These are phyloP conservation scores for Drosophila pseudoobscura DNA, from an alignment of 1,140 invertebrate genomes.

Conservation along the genomic window DNA sequence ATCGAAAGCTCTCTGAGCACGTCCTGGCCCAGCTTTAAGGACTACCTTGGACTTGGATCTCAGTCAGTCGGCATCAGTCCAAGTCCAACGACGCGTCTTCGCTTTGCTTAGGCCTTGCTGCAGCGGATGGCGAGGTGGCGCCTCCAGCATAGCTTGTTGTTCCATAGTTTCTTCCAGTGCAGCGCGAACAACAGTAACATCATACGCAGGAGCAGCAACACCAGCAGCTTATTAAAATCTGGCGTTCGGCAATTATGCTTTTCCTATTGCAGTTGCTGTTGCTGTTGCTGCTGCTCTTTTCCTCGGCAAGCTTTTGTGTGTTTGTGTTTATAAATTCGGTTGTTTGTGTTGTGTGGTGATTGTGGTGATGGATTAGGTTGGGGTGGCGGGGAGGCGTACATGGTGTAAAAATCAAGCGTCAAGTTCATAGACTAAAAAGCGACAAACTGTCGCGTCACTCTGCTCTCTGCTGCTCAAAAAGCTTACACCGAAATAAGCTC, in stretches of 20 bases:
- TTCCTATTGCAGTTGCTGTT: no score
- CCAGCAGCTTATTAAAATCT: no score
- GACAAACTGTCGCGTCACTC: slow-evolving; percentile 38
- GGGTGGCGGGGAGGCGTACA: slow-evolving; percentile 1
- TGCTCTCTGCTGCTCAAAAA: slow-evolving; percentile 33
- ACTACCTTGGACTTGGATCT: not conserved
- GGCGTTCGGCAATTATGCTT: no score
- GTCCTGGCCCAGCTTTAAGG: slow-evolving; percentile 4
- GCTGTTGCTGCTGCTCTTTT: no score
- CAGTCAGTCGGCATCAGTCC: slow-evolving; percentile 71
- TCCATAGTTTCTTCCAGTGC: not conserved
- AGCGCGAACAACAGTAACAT: slow-evolving; percentile 1
- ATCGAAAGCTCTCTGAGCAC: no score
- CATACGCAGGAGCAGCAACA: not conserved
- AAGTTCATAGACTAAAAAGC: slow-evolving; percentile 60
- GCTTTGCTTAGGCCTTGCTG: slow-evolving; percentile 41
- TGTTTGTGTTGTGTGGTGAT: not conserved
- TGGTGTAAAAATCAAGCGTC: slow-evolving; percentile 50
- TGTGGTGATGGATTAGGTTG: slow-evolving; percentile 6
- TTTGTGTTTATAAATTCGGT: no score
- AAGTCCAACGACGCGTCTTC: slow-evolving; percentile 69
- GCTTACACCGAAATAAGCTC: slow-evolving; percentile 21
- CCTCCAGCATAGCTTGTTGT: slow-evolving; percentile 17
- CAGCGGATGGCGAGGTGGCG: slow-evolving; percentile 34
- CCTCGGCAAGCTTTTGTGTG: no score